phyloP scores from a whole-genome alignment of 2,113 vertebrate species.

The Thalassoma bifasciatum region DNA sequence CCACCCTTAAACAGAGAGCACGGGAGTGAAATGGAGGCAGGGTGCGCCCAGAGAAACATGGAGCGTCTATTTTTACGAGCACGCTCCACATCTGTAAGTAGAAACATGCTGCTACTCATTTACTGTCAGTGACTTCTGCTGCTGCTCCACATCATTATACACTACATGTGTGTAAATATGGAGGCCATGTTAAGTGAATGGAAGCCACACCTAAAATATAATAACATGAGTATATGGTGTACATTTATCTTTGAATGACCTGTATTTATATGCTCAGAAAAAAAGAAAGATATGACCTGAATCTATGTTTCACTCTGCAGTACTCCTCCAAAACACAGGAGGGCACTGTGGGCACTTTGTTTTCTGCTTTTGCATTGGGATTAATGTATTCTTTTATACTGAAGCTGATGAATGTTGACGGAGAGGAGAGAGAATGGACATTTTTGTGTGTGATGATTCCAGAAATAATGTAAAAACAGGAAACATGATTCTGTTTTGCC shows the following conservation, averaged over 20 bases:
- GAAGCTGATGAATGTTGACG: too few species aligned
- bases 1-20: constrained; percentile 59
- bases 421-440: too few species aligned
- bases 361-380: too few species aligned
- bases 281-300: too few species aligned
- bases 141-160: constrained; percentile 50
- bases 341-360: too few species aligned
- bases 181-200: not conserved
- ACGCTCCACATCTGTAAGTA: constrained; percentile 67
- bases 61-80: constrained; percentile 60
- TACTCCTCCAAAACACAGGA: too few species aligned
- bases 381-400: too few species aligned
- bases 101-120: constrained; percentile 67
- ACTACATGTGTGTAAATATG: constrained; percentile 23
- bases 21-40: constrained; percentile 32
- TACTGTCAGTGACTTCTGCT: constrained; percentile 40
- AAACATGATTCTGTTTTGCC: too few species aligned
- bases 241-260: constrained; percentile 11
- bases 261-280: too few species aligned
- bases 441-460: too few species aligned
- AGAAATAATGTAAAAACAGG: too few species aligned
- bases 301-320: too few species aligned
- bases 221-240: constrained; percentile 4
- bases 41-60: constrained; percentile 55
- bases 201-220: constrained; percentile 4